phyloP scores from a whole-genome alignment of 2,888 invertebrate species.

The Epiblema foenella region DNA sequence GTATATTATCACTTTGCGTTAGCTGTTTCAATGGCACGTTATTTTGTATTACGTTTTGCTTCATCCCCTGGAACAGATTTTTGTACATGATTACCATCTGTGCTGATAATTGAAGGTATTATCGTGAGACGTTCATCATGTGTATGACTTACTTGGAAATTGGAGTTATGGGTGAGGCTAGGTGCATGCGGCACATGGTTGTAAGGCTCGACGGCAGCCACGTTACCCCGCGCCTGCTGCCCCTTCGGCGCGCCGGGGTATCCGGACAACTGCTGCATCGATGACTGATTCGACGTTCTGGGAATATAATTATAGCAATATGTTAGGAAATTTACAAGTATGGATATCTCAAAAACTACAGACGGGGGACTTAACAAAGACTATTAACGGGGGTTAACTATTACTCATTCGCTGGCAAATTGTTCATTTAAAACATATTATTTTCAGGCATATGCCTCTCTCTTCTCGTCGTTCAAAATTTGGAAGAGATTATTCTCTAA shows the following conservation, averaged over 20 bases:
- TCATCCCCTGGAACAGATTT: slow-evolving; percentile 69
- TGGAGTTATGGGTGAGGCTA: slow-evolving; percentile 76
- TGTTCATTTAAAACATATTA: too few species aligned
- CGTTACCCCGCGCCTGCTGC: slow-evolving; percentile 89
- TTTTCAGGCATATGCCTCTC: too few species aligned
- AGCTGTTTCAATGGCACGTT: slow-evolving; percentile 83
- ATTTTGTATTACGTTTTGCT: slow-evolving; percentile 80
- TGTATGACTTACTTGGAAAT: slow-evolving; percentile 70
- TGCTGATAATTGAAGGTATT: not conserved
- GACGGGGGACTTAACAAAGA: too few species aligned
- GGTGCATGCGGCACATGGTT: slow-evolving; percentile 91
- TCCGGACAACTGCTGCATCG: slow-evolving; percentile 79
- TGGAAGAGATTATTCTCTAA: too few species aligned
- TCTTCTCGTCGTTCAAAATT: too few species aligned
- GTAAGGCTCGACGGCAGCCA: slow-evolving; percentile 95
- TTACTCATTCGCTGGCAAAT: too few species aligned
- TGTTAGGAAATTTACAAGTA: not conserved
- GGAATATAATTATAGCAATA: slow-evolving; percentile 47
- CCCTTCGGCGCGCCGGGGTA: slow-evolving; percentile 77
- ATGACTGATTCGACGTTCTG: slow-evolving; percentile 78
- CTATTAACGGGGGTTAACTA: too few species aligned
- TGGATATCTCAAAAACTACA: too few species aligned
- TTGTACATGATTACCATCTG: not conserved
- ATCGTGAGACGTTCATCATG: not conserved
- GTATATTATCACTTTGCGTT: slow-evolving; percentile 80